These are phyloP conservation scores for Lithobates pipiens DNA, from an alignment of 2,797 vertebrate genomes.

Conservation along the genomic window DNA sequence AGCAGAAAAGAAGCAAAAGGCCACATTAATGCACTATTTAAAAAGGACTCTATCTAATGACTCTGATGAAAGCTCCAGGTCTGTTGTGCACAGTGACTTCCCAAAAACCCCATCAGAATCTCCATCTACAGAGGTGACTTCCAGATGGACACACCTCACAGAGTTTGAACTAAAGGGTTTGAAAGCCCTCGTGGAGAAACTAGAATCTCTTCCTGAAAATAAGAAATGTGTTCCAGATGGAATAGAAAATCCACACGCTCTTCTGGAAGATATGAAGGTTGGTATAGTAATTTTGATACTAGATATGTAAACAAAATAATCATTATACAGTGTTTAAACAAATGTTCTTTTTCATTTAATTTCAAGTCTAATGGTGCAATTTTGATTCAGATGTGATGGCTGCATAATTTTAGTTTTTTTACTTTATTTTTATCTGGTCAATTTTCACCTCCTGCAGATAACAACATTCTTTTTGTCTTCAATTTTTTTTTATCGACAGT, in stretches of 20 bases:
- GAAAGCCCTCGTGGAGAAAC: conserved; percentile 90
- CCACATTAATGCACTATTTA: conserved; percentile 75
- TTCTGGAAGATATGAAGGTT: conserved; percentile 95
- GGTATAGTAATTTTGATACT: conserved; percentile 43
- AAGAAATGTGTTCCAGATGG: conserved; percentile 93
- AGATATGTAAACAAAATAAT: background rate
- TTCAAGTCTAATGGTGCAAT: too few species aligned
- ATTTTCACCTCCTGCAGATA: too few species aligned
- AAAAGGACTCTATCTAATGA: conserved; percentile 85
- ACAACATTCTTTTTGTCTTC: too few species aligned
- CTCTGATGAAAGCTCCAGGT: conserved; percentile 85
- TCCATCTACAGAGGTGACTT: conserved; percentile 78
- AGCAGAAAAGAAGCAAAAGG: conserved; percentile 74
- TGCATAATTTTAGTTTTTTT: too few species aligned
- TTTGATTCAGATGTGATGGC: too few species aligned
- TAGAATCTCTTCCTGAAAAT: conserved; percentile 92
- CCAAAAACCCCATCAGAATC: conserved; percentile 88
- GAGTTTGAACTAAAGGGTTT: conserved; percentile 94
- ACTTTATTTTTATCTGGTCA: too few species aligned
- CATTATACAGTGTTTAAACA: too few species aligned
- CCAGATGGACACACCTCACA: conserved; percentile 91
- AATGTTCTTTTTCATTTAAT: too few species aligned
- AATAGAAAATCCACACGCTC: conserved; percentile 88
- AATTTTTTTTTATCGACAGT: too few species aligned
- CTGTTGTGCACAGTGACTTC: conserved; percentile 78